Conservation (phyloP, 1,140 invertebrate species). For the Drosophila parvula region DNA sequence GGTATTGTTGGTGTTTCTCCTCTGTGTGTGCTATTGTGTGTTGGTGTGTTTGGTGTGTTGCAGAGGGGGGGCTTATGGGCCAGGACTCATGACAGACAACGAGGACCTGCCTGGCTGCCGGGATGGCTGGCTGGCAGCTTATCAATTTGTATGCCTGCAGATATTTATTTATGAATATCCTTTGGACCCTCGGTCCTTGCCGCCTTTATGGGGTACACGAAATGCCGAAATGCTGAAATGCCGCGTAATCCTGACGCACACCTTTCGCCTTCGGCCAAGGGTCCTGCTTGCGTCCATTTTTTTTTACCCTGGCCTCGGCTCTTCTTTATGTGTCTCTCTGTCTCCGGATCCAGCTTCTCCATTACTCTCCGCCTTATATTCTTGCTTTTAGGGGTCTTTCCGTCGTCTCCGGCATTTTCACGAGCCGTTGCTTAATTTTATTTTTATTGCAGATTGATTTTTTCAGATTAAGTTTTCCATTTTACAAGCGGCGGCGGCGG, state of each 20-base stretch:
- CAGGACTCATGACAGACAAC: constrained; percentile 61
- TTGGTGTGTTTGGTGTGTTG: constrained; percentile 18
- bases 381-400: constrained; percentile 5
- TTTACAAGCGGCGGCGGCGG: constrained; percentile 35
- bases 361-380: constrained; percentile 3
- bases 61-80: constrained; percentile 38
- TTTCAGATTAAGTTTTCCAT: constrained; percentile 76
- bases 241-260: constrained; percentile 78
- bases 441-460: constrained; percentile 83
- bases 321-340: constrained; percentile 33
- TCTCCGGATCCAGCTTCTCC: constrained; percentile 1
- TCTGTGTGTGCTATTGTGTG: background rate
- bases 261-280: constrained; percentile 54
- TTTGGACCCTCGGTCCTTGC: constrained; percentile 57
- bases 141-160: constrained; percentile 81
- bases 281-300: constrained; percentile 48
- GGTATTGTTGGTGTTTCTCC: constrained; percentile 11
- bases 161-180: constrained; percentile 83
- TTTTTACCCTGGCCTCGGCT: constrained; percentile 23
- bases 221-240: constrained; percentile 52
- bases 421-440: constrained; percentile 73
- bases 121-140: constrained; percentile 60
- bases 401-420: constrained; percentile 49
- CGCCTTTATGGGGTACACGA: constrained; percentile 50
- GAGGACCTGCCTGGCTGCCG: constrained; percentile 14